Evolutionary conservation across 2,797 vertebrate species (phyloP).

Genomic region (Neosilurus mollespiculum): DNA sequence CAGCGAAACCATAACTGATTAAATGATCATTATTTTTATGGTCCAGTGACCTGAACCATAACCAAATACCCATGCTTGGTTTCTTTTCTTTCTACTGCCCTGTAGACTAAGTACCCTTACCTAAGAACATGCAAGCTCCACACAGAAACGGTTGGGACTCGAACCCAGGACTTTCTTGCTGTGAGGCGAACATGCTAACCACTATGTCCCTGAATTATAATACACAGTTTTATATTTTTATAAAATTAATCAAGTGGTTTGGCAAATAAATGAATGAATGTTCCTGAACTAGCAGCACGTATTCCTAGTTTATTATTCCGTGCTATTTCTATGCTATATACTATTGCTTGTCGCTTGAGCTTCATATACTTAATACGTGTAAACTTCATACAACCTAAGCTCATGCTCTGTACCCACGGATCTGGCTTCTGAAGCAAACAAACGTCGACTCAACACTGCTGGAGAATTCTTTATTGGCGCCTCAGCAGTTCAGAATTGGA

Average conservation of each 20-base stretch:
- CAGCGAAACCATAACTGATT: neutral
- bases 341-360: neutral
- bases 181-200: too few relatives aligned
- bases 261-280: too few relatives aligned
- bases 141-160: too few relatives aligned
- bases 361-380: neutral
- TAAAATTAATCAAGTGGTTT: neutral
- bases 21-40: neutral
- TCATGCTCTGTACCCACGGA: neutral
- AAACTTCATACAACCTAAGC: neutral
- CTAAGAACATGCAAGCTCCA: too few relatives aligned
- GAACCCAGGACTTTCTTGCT: too few relatives aligned
- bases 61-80: neutral
- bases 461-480: slow-evolving; percentile 20
- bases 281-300: neutral
- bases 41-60: neutral
- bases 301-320: neutral
- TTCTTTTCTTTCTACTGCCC: neutral
- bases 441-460: slow-evolving; percentile 1
- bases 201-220: too few relatives aligned
- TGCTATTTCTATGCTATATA: too few relatives aligned
- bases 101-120: neutral
- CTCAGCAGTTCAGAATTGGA: neutral
- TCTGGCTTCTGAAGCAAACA: slow-evolving; percentile 8
- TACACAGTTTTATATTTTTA: neutral